Base-by-base conservation (phyloP, 2,888 invertebrate species). In the Cheilosia pagana region DNA sequence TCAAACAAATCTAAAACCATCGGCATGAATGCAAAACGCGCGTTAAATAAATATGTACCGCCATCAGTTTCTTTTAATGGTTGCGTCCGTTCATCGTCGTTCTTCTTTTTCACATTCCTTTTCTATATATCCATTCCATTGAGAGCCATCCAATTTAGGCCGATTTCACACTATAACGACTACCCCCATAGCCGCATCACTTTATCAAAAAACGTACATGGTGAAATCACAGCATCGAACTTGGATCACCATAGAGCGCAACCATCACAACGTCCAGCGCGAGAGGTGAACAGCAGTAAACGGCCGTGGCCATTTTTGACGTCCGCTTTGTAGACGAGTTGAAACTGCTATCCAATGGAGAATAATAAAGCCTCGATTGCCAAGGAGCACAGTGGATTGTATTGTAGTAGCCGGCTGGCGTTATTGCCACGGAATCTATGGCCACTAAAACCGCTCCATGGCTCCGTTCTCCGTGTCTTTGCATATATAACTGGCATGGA, bases 271-370 rank as follows among this genome's bases (percentile, higher is more conserved):
- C 60, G 59, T 62, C 39, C 31, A 72, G 65, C 60, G 71, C 60
- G 71, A 28, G 67, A 62, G 72, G 43, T 67, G 41, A 59, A 57
- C 48, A 59, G 19, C 19, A 43, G 50, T 52, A 83, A 79, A 83
- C 75, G 74, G 68, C 21, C 63, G 72, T 45, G 19, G 53, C 74
- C 79, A 79, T 83, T 83, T 83, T 79, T 83, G 74, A 71, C 41
- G 74, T 74, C 74, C 74, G 74, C 57, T 68, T 55, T 28, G 28
- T 28, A 28, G 28, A 28, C 50, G 57, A 16, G 53, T 59, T 75
- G 68, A 79, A 83, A 74, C 55, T 28, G 59, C 41, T 35, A 53
- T 83, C 45, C 57, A 83, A 74, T 68, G 52, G 68, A 74, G 63
- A 65, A 79, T 63, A 79, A 79, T 79, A 74, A 53, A 57, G 62